Conservation (phyloP, 35 echinoderm and acorn worm species). For the Chiridota heheva region DNA sequence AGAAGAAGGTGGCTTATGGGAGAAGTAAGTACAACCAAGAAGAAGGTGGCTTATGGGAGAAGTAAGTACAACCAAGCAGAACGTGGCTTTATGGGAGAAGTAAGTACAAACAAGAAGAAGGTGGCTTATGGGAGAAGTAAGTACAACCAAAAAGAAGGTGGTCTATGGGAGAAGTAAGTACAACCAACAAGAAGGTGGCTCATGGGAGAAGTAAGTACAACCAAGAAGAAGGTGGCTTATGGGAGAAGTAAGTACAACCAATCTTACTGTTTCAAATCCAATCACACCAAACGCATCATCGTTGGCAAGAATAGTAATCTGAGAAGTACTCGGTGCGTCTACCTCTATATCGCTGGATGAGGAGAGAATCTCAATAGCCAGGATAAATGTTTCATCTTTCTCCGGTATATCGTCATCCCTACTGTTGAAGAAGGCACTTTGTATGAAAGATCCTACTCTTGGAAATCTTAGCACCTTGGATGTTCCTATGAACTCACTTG, state of each 20-base stretch:
- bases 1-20: no score
- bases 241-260: neutral
- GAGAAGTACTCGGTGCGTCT: conserved; percentile 22
- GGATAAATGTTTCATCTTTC: conserved; percentile 60
- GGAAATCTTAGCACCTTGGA: conserved; percentile 49
- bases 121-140: no score
- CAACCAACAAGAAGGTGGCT: no score
- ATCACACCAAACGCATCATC: conserved; percentile 93
- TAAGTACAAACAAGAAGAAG: no score
- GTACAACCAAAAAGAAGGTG: no score
- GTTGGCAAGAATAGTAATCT: conserved; percentile 71
- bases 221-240: neutral
- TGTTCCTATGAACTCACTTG: conserved; percentile 56
- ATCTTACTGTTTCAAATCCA: conserved; percentile 77
- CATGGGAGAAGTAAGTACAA: no score
- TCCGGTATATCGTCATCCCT: conserved; percentile 72
- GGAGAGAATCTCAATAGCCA: conserved; percentile 44
- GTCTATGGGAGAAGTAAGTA: no score
- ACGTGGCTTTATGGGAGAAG: no score
- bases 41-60: no score
- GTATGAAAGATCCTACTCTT: neutral
- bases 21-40: no score
- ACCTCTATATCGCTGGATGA: conserved; percentile 35
- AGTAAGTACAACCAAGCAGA: no score
- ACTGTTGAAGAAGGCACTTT: conserved; percentile 54